These are phyloP conservation scores for Tillus elongatus DNA, from an alignment of 2,888 invertebrate genomes.

Conservation along the genomic window DNA sequence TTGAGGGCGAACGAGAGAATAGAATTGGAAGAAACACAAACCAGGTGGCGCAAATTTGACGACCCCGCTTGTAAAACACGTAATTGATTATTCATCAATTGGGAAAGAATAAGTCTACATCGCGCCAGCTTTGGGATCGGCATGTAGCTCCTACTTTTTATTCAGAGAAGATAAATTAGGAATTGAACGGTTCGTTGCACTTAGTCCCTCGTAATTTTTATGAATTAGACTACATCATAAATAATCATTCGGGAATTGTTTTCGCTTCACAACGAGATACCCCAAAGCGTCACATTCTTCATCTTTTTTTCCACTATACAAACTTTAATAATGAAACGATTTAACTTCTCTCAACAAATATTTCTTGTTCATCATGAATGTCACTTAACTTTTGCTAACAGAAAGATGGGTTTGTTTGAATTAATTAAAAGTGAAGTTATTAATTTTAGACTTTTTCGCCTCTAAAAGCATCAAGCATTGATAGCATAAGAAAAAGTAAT, in stretches of 20 bases:
- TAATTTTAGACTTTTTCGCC: no score
- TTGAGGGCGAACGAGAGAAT: slow-evolving; percentile 35
- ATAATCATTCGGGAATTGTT: slow-evolving; percentile 11
- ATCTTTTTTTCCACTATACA: slow-evolving; percentile 1
- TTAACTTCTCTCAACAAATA: neutral
- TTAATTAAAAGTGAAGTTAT: no score
- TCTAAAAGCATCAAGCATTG: no score
- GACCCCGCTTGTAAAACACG: slow-evolving; percentile 41
- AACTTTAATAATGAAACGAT: slow-evolving; percentile 1
- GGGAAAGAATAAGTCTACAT: slow-evolving; percentile 37
- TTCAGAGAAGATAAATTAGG: slow-evolving; percentile 38
- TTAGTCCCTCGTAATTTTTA: slow-evolving; percentile 31
- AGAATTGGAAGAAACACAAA: slow-evolving; percentile 37
- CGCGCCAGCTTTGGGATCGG: slow-evolving; percentile 22
- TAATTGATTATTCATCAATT: slow-evolving; percentile 45
- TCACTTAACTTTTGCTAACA: no score
- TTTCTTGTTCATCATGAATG: slow-evolving; percentile 3
- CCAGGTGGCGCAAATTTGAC: slow-evolving; percentile 39
- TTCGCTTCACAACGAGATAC: neutral
- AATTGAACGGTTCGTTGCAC: slow-evolving; percentile 40
- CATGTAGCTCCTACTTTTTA: slow-evolving; percentile 16
- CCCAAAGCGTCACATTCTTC: slow-evolving; percentile 3
- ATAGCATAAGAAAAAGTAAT: no score
- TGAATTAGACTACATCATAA: slow-evolving; percentile 26
- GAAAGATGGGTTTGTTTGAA: no score